Percentiles rank a stretch among this genome's conserved stretches.
Conservation (phyloP, 2,888 invertebrate genomes). For the Thymelicus sylvestris region DNA sequence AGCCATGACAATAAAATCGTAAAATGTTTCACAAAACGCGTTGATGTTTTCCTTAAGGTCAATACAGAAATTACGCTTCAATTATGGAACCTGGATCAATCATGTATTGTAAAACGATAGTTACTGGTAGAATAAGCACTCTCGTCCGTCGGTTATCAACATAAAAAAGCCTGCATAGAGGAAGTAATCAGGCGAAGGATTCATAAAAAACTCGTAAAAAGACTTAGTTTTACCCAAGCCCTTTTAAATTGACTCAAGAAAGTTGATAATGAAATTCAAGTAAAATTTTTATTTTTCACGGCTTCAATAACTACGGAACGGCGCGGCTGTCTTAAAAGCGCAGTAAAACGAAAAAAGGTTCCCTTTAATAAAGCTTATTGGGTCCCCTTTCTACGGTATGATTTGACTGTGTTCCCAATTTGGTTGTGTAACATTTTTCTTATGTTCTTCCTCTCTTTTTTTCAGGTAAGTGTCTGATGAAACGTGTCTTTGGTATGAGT, state of each 20-base stretch:
- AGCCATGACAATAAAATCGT: too few relatives aligned
- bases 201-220: not conserved
- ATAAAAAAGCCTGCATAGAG: too few relatives aligned
- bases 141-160: too few relatives aligned
- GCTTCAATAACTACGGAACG: constrained; percentile 43
- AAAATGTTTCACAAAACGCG: too few relatives aligned
- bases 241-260: constrained; percentile 1
- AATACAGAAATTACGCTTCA: too few relatives aligned
- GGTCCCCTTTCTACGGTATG: constrained; percentile 32
- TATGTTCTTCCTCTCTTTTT: constrained; percentile 41
- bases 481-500: not conserved
- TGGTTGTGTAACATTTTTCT: constrained; percentile 36
- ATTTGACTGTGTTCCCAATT: constrained; percentile 34
- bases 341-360: constrained; percentile 48
- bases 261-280: constrained; percentile 47
- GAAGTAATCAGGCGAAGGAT: not conserved
- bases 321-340: constrained; percentile 44
- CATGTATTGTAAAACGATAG: too few relatives aligned
- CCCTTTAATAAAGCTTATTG: constrained; percentile 47
- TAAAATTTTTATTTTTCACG: constrained; percentile 45
- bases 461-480: constrained; percentile 27
- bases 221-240: not conserved
- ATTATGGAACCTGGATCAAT: too few relatives aligned
- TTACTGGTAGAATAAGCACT: too few relatives aligned
- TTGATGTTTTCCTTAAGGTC: too few relatives aligned